phyloP scores from a whole-genome alignment of 2,888 invertebrate species.

The Eurytoma adleriae region DNA sequence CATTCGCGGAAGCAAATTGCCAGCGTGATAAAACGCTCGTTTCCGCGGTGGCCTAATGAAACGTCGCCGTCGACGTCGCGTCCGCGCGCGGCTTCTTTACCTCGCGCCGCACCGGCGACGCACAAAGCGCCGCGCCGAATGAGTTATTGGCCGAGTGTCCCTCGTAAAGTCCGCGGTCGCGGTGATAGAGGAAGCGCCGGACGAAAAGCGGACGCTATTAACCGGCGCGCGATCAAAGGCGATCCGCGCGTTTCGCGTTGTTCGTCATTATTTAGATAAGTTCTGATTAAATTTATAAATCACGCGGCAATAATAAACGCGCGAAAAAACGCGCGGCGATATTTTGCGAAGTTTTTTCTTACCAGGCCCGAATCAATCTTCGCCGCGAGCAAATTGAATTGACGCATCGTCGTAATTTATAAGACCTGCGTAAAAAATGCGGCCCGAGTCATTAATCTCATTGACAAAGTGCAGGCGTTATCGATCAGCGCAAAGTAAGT shows the following conservation, averaged over 20 bases:
- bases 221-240: conserved; percentile 3
- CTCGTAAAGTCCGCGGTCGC: conserved; percentile 58
- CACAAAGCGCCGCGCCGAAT: conserved; percentile 64
- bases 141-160: conserved; percentile 66
- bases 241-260: background rate
- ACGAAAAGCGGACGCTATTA: conserved; percentile 57
- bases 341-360: too few species aligned
- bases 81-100: conserved; percentile 32
- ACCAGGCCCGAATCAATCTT: too few species aligned
- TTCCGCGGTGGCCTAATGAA: conserved; percentile 63
- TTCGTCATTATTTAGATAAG: background rate
- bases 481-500: background rate
- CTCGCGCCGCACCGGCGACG: conserved; percentile 62
- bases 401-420: too few species aligned
- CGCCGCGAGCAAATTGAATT: too few species aligned
- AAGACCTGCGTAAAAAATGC: too few species aligned
- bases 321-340: too few species aligned
- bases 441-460: background rate
- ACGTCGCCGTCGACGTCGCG: conserved; percentile 64
- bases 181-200: conserved; percentile 60
- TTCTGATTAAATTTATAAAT: too few species aligned
- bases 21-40: conserved; percentile 65
- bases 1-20: conserved; percentile 61
- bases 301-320: too few species aligned
- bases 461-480: background rate